phyloP scores from a whole-genome alignment of 2,888 invertebrate genomes.

The Chloromyia formosa region DNA sequence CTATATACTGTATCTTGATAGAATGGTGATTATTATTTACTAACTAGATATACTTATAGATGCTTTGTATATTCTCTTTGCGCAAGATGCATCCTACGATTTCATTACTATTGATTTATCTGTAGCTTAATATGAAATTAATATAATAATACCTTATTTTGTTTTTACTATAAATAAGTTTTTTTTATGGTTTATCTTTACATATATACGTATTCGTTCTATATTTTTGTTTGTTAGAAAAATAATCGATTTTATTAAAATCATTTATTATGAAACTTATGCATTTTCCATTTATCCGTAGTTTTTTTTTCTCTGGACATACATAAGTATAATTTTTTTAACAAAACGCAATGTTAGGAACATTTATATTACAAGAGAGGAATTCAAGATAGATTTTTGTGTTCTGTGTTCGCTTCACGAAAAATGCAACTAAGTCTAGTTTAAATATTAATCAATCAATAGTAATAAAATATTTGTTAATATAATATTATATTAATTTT shows the following conservation, averaged over 20 bases:
- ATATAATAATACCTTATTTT: no score
- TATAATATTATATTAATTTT: background rate
- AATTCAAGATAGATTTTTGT: background rate
- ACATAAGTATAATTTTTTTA: constrained; percentile 17
- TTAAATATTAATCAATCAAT: constrained; percentile 31
- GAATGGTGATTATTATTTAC: constrained; percentile 44
- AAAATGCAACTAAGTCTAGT: background rate
- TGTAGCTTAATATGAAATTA: background rate
- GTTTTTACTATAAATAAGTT: no score
- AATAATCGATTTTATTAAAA: constrained; percentile 38
- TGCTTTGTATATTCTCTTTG: constrained; percentile 2
- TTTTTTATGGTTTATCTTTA: background rate
- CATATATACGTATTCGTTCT: background rate
- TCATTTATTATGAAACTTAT: constrained; percentile 24
- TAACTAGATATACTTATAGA: background rate
- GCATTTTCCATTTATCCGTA: background rate
- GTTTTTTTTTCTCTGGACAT: background rate
- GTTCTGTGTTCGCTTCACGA: background rate
- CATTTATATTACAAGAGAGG: constrained; percentile 16
- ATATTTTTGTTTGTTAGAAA: constrained; percentile 1
- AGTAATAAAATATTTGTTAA: constrained; percentile 30
- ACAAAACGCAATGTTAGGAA: constrained; percentile 24
- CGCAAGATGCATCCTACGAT: constrained; percentile 24
- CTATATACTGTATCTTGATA: background rate
- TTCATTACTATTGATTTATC: constrained; percentile 35